These are phyloP conservation scores for Halisarca cf. caerulea DNA, from an alignment of 37 sponge, comb jelly and placozoan genomes.

Conservation along the genomic window DNA sequence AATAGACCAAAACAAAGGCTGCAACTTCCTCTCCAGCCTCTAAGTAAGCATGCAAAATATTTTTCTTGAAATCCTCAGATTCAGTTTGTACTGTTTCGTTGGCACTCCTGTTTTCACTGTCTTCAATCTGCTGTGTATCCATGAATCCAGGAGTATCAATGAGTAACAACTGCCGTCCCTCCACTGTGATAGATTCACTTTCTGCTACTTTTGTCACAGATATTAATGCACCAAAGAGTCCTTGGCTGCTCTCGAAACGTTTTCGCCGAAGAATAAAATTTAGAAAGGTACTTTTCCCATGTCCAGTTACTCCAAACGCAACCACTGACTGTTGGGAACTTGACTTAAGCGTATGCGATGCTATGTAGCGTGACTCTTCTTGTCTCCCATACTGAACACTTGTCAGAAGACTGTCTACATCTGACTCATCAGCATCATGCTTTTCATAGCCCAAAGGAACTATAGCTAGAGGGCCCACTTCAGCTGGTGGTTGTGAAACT, in stretches of 20 bases:
- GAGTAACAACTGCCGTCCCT: background rate
- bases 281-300: background rate
- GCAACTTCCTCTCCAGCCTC: background rate
- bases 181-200: no score
- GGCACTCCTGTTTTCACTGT: background rate
- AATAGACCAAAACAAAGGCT: background rate
- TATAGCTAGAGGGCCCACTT: no score
- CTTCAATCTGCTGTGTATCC: background rate
- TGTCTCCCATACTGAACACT: no score
- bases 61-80: background rate
- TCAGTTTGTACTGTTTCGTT: background rate
- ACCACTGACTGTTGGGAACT: background rate
- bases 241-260: background rate
- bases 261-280: background rate
- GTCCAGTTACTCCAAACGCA: slow-evolving; percentile 1
- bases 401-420: no score
- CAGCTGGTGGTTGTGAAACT: no score
- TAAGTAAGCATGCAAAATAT: background rate
- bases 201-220: background rate
- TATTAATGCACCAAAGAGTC: background rate
- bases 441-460: no score
- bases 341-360: no score
- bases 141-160: background rate
- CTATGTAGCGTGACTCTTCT: no score
- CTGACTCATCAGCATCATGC: no score